A percentile compares a stretch with the other conserved stretches of the same genome.
Evolutionary conservation across 1,140 invertebrate species (phyloP).

Genomic region (Daktulosphaira vitifoliae): DNA sequence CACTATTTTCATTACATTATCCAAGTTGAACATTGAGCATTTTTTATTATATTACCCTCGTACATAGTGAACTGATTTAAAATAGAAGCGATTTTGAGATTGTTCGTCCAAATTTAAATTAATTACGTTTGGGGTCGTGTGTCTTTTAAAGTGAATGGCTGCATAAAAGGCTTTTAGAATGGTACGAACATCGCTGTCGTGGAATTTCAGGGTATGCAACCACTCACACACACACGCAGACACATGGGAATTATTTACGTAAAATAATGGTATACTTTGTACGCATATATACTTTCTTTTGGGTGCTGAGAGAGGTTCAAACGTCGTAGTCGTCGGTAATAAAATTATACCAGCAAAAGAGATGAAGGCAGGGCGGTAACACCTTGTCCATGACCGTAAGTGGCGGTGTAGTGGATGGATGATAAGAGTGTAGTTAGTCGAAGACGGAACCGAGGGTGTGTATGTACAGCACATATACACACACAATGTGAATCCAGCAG

Average conservation of each 20-base stretch:
- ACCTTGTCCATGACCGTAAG: neutral
- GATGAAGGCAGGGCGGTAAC: neutral
- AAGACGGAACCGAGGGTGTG: neutral
- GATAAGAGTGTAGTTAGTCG: neutral
- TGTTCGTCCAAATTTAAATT: no score
- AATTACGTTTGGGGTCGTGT: no score
- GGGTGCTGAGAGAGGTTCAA: conserved; percentile 3
- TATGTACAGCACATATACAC: neutral
- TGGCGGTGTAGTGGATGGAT: neutral
- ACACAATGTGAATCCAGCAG: conserved; percentile 5
- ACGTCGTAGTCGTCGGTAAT: conserved; percentile 6
- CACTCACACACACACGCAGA: neutral
- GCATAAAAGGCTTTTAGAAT: neutral
- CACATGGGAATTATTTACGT: neutral
- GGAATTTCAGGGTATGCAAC: no score
- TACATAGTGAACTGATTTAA: no score
- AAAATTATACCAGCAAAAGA: neutral
- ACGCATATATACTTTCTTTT: neutral
- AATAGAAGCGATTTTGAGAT: no score
- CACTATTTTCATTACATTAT: no score
- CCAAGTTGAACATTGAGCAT: no score
- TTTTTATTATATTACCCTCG: no score
- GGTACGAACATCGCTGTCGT: neutral
- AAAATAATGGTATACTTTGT: neutral
- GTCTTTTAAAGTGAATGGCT: no score